Base-by-base conservation (phyloP, 64 coral and sea anemone genomes). In the Platygyra sinensis region DNA sequence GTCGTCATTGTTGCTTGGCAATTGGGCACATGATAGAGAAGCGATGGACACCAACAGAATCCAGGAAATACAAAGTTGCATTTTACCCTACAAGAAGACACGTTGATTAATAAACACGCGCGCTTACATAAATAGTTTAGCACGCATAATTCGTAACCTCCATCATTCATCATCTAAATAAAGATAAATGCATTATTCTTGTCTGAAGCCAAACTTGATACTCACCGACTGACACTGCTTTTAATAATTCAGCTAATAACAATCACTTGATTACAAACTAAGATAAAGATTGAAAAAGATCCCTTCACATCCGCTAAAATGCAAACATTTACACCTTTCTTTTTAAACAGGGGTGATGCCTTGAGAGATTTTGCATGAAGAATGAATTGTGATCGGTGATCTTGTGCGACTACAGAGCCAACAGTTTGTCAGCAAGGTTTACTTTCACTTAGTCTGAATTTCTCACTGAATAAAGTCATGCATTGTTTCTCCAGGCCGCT, bases 1-100 rank as follows among this genome's bases (percentile, higher is more conserved):
- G 14, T 71, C 33, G 27, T 85, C 81, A 32, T 83, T 83, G 60
- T 85, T 38, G 10, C 62, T 69, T 50, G 81, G 81, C 17, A 71
- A 20, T 52, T 85, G 62, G 42, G 81, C 81, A 49, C 1, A 46
- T 85, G 81, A 46, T 24, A 69, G 38, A 27, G 63, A 38, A 1
- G 71, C 10, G 7, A 5, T 72, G 13, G 81, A 71, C 63, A 71
- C 36, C 61, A 85, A 8, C 19, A 85, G 63, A 85, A 85, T 72
- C 81, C 81, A 85, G 24, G 62, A 50, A 18, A 72, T 17, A 12
- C 3, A 19, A 27, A 85, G 63, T 13, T 18, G 49, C 81, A 85
- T 85, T 85, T 71, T 85, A 24, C 19, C 63, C 63, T 85, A 39
- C 13, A 51, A 51, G 25, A 28, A 69, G 65, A 69, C 22, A 46